Evolutionary conservation across 1,140 invertebrate genomes (phyloP), one percentile per base, ranked within the genome.

Genomic region (Leptestheria dahalacensis): DNA sequence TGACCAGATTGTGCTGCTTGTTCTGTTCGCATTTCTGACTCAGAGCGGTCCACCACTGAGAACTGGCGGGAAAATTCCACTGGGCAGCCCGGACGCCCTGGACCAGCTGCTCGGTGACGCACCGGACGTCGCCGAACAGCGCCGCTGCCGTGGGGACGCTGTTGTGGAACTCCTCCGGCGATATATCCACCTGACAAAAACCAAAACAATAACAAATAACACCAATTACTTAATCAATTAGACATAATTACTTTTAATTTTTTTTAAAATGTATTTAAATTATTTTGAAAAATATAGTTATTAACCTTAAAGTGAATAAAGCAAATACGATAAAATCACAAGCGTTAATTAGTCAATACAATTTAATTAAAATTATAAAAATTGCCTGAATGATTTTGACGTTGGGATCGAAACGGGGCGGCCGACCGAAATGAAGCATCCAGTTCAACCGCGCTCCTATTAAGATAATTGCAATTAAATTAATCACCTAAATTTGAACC

Each of bases 381-480:
- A 55, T 59, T 69, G 86, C 85, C 77, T 95, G 92, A 66, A 97
- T 91, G 54, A 97, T 72, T 75, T 92, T 91, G 0, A 93, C 89
- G 70, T 89, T 74, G 21, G 78, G 71, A 26, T 80, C 77, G 71
- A 85, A 97, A 26, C 93, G 74, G 18, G 92, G 93, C n/a, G 85
- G 74, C 53, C 82, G 79, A 11, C 93, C 94, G 75, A 97, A 98
- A 74, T 98, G 94, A 33, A 98, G 74, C 72, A 97, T 97, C 94
- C 94, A 97, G 73, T 98, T 98, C 1, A 97, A 75, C 60, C 93
- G 75, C 1, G 92, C 93, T 2, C 94, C 94, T 41, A n/a, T n/a
- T n/a, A n/a, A n/a, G n/a, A n/a, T n/a, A n/a, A n/a, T n/a, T n/a
- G n/a, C n/a, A n/a, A n/a, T n/a, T n/a, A n/a, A n/a, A n/a, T n/a